Base-by-base conservation (phyloP, 2,888 invertebrate genomes). In the Microdon myrmicae region DNA sequence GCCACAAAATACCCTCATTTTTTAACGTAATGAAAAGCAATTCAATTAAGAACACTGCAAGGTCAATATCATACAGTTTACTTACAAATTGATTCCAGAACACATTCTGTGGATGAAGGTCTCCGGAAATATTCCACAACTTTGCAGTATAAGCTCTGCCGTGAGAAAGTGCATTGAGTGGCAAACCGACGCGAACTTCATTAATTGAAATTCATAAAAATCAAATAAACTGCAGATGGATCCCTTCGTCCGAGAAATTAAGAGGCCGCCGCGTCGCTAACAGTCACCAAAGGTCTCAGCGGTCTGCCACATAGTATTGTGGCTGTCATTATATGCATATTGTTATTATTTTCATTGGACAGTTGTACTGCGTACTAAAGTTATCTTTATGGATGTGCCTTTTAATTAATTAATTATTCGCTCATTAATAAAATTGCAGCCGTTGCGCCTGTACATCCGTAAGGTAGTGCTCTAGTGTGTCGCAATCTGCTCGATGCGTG, bases 351-450 rank as follows among this genome's bases (percentile, higher is more conserved):
- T 47, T 64, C 53, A 58, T 64, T 64, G 58, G 64, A 58, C 51
- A 64, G 58, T 64, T 53, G 64, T 58, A 64, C 58, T 53, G 64
- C 64, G 64, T 64, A 64, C 58, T 64, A 58, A 58, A 64, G 64
- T 64, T 64, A 64, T 64, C 64, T 64, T 64, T 58, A 64, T 64
- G 64, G 58, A 64, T 64, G 64, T 64, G 64, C 58, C 51, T 64
- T 64, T 64, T 64, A 64, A 64, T 64, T 64, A 64, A 64, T 64
- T 64, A 64, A 64, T 64, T 64, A 64, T 64, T 64, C 58, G 41
- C 64, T 58, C 64, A 64, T 64, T 64, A 64, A 64, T 64, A 64
- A 64, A 58, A 55, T 37, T 56, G 61, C 61, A 58, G 58, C 51
- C 47, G 39, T 31, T 31, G 48, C 25, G 31, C 4, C 8, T 13